phyloP scores from a whole-genome alignment of 2,113 vertebrate species.

The Salminus brasiliensis region DNA sequence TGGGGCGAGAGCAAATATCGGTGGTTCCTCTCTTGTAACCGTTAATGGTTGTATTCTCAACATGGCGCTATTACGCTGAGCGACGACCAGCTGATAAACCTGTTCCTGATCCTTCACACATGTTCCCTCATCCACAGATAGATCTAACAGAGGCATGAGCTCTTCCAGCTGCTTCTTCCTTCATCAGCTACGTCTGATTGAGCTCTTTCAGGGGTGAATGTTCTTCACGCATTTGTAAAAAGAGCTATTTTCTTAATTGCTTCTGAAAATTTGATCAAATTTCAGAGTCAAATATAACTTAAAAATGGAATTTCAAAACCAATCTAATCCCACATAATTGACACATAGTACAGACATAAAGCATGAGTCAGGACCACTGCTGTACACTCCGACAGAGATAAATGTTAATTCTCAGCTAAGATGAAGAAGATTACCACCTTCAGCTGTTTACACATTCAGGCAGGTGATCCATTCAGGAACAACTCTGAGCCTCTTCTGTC shows the following conservation, averaged over 20 bases:
- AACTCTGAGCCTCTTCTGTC: no score
- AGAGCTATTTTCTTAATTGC: background rate
- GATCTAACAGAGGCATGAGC: constrained; percentile 61
- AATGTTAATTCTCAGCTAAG: no score
- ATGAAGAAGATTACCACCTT: no score
- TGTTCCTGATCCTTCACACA: constrained; percentile 14
- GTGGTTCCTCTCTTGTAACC: background rate
- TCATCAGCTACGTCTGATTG: constrained; percentile 57
- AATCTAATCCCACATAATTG: no score
- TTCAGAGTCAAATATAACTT: no score
- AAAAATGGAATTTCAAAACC: no score
- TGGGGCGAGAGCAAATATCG: constrained; percentile 56
- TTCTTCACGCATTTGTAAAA: background rate
- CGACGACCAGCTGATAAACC: constrained; percentile 50
- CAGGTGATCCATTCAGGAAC: no score
- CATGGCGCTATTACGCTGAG: constrained; percentile 51
- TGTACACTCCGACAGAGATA: no score
- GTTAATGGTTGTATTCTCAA: constrained; percentile 59
- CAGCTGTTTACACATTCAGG: no score
- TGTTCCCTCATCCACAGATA: constrained; percentile 64
- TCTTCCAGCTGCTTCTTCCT: constrained; percentile 66
- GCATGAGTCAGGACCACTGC: no score
- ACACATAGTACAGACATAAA: no score
- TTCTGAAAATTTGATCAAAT: no score
- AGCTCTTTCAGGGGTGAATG: background rate